Percentiles rank a stretch among this genome's conserved stretches.
Conservation (phyloP, 2,113 vertebrate species). For the Tachuris rubrigastra region DNA sequence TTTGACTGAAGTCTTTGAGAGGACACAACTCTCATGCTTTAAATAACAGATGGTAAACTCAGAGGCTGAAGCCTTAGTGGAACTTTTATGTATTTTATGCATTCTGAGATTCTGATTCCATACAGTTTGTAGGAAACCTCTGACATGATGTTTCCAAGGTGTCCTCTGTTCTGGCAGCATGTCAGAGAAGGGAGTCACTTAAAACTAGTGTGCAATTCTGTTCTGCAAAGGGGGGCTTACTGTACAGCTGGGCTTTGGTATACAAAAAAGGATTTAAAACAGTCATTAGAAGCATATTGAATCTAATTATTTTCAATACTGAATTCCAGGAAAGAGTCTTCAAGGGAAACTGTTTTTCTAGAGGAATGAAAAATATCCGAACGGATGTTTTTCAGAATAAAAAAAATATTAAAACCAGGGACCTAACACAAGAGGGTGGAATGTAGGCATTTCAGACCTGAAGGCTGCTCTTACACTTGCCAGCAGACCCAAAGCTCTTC, state of each 20-base stretch:
- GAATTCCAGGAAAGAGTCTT: neutral
- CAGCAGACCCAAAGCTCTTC: neutral
- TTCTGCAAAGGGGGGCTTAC: accelerated
- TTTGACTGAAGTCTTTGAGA: neutral
- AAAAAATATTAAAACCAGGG: neutral
- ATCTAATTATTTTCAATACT: neutral
- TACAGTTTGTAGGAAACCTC: neutral
- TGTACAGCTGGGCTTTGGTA: neutral
- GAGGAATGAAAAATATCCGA: neutral
- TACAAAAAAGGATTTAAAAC: neutral
- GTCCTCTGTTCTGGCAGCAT: neutral
- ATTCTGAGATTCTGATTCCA: neutral
- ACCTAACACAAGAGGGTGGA: neutral
- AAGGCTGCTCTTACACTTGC: neutral
- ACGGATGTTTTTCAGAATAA: neutral
- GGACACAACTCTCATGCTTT: neutral
- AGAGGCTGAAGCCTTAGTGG: neutral
- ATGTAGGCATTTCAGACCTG: neutral
- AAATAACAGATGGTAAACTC: neutral
- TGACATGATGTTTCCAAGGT: neutral
- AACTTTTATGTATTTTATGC: too few relatives aligned
- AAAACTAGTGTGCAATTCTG: neutral
- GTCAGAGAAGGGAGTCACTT: neutral
- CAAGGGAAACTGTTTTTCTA: neutral
- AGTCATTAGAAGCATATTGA: neutral